Evolutionary conservation across 1,140 invertebrate genomes (phyloP).

Genomic region (Euura saliciscinereae): DNA sequence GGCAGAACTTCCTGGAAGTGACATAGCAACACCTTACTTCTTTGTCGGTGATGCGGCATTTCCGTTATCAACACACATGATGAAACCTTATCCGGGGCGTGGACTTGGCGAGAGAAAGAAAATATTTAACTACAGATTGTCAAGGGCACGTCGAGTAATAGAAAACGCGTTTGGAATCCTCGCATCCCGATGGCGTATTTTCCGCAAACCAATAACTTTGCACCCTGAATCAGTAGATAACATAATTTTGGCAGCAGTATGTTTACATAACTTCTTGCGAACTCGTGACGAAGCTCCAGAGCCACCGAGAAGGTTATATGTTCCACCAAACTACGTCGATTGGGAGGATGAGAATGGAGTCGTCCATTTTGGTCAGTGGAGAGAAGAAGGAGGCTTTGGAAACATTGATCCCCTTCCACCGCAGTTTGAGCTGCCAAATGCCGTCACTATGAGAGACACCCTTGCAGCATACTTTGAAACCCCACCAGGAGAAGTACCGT

Average conservation of each 20-base stretch:
- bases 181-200: not conserved
- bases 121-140: conserved; percentile 44
- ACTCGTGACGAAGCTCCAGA: not conserved
- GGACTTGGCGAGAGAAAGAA: conserved; percentile 24
- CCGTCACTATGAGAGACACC: not conserved
- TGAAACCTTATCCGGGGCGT: conserved; percentile 43
- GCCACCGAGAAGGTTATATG: not conserved
- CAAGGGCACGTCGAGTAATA: conserved; percentile 34
- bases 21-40: conserved; percentile 27
- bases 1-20: conserved; percentile 16
- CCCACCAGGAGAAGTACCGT: not conserved
- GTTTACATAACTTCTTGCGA: not conserved
- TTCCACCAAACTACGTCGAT: not conserved
- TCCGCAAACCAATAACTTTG: conserved; percentile 8
- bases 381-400: not conserved
- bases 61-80: conserved; percentile 40
- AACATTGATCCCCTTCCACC: not conserved
- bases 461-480: not conserved
- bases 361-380: not conserved
- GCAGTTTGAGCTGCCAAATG: not conserved
- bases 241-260: conserved; percentile 11
- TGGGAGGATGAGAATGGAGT: not conserved
- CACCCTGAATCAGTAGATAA: conserved; percentile 7
- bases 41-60: conserved; percentile 53
- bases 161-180: conserved; percentile 53